phyloP scores from a whole-genome alignment of 2,113 vertebrate genomes.

The Aphyosemion australe region DNA sequence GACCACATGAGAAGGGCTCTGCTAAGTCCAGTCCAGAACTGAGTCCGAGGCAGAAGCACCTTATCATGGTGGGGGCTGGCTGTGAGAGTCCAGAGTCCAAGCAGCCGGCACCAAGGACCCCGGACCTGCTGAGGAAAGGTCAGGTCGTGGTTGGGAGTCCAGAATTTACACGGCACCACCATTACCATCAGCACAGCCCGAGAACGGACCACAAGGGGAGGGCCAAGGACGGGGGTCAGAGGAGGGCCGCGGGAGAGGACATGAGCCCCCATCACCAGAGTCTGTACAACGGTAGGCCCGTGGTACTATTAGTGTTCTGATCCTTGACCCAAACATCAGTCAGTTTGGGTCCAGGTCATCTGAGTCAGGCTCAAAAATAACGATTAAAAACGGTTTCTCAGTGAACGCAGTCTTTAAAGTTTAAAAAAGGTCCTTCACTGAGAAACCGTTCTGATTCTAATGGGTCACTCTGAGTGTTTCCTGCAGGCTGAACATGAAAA shows the following conservation, averaged over 20 bases:
- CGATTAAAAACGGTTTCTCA: too few relatives aligned
- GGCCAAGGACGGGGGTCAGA: constrained; percentile 84
- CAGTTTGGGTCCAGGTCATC: too few relatives aligned
- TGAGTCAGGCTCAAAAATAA: too few relatives aligned
- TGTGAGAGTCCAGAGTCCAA: constrained; percentile 85
- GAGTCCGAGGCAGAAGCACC: constrained; percentile 84
- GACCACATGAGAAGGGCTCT: constrained; percentile 76
- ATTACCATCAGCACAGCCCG: constrained; percentile 82
- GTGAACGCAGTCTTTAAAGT: too few relatives aligned
- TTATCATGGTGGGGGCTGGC: constrained; percentile 46
- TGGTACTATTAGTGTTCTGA: constrained; percentile 47
- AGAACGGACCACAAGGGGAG: constrained; percentile 84
- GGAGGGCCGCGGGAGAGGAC: constrained; percentile 81
- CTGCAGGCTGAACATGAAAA: too few relatives aligned
- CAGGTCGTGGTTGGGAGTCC: constrained; percentile 84
- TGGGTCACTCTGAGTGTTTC: too few relatives aligned
- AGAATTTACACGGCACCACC: constrained; percentile 86
- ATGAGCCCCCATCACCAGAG: constrained; percentile 82
- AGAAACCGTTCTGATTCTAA: too few relatives aligned
- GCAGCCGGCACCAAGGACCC: constrained; percentile 79
- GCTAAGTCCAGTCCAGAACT: constrained; percentile 85
- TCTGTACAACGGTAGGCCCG: constrained; percentile 90
- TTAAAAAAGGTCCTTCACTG: too few relatives aligned
- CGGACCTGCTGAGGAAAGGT: constrained; percentile 88
- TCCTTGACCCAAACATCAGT: neutral